phyloP scores from a whole-genome alignment of 64 coral and sea anemone species.

The Trachythela sp. region DNA sequence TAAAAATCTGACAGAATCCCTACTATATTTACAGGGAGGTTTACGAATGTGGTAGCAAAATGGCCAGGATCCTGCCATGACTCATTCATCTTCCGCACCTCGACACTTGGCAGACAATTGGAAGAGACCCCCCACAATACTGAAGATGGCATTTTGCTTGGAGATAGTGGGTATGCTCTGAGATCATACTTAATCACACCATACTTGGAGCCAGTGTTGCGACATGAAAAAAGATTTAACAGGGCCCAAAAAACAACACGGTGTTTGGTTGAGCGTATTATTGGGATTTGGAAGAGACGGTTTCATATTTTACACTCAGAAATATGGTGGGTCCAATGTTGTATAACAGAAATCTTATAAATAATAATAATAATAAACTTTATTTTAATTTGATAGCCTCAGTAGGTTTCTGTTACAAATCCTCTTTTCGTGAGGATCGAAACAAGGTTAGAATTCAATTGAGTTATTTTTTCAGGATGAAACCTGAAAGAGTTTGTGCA shows the following conservation, averaged over 20 bases:
- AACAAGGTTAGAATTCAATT: too few relatives aligned
- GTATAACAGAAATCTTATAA: too few relatives aligned
- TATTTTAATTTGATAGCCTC: too few relatives aligned
- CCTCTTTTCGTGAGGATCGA: too few relatives aligned
- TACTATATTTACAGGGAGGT: neutral
- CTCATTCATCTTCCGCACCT: slow-evolving; percentile 1
- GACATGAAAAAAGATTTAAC: neutral
- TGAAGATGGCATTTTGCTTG: slow-evolving; percentile 16
- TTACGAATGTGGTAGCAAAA: neutral
- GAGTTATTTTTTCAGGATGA: neutral
- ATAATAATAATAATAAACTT: too few relatives aligned
- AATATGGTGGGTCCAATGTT: neutral
- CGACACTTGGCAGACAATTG: neutral
- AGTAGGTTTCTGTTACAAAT: too few relatives aligned
- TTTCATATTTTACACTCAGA: neutral
- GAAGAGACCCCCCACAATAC: neutral
- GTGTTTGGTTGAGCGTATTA: neutral
- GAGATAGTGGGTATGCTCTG: neutral
- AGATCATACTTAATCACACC: slow-evolving; percentile 3
- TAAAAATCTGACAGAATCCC: neutral
- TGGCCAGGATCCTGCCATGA: neutral
- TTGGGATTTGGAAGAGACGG: slow-evolving; percentile 15
- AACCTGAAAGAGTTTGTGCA: neutral
- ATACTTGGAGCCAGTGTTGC: neutral
- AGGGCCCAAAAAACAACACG: neutral